Conservation (phyloP, 2,888 invertebrate genomes). For the Conchocele bisecta region DNA sequence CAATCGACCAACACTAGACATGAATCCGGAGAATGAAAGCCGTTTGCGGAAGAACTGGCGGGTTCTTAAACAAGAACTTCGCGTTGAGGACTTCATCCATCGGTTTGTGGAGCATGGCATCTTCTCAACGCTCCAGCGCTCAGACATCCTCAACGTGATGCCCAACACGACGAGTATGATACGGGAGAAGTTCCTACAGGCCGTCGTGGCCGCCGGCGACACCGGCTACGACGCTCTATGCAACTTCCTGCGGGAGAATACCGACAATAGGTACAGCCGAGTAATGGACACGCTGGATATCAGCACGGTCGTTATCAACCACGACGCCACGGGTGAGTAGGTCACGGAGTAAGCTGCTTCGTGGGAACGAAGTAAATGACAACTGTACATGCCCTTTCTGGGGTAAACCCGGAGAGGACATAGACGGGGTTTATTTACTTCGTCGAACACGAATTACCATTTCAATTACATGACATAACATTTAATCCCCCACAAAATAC, state of each 20-base stretch:
- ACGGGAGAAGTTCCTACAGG: slow-evolving; percentile 60
- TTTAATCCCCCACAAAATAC: too few species aligned
- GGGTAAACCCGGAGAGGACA: too few species aligned
- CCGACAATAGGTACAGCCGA: slow-evolving; percentile 49
- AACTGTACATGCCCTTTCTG: too few species aligned
- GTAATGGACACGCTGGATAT: slow-evolving; percentile 41
- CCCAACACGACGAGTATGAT: slow-evolving; percentile 48
- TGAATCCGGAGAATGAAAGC: slow-evolving; percentile 58
- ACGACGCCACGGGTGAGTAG: too few species aligned
- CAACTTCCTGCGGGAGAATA: slow-evolving; percentile 54
- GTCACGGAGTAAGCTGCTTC: too few species aligned
- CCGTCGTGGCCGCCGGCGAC: slow-evolving; percentile 56
- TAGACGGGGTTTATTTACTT: too few species aligned
- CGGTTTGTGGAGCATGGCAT: slow-evolving; percentile 54
- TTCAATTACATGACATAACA: too few species aligned
- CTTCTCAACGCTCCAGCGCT: slow-evolving; percentile 40
- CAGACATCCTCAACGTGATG: slow-evolving; percentile 46
- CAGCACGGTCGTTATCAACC: too few species aligned
- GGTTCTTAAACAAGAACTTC: slow-evolving; percentile 59
- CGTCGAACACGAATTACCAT: too few species aligned
- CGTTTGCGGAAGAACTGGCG: slow-evolving; percentile 58
- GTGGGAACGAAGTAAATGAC: too few species aligned
- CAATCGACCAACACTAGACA: too few species aligned
- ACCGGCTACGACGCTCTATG: slow-evolving; percentile 59
- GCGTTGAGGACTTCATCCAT: slow-evolving; percentile 58